Conservation (phyloP, 2,888 invertebrate genomes). For the Limnephilus marmoratus region DNA sequence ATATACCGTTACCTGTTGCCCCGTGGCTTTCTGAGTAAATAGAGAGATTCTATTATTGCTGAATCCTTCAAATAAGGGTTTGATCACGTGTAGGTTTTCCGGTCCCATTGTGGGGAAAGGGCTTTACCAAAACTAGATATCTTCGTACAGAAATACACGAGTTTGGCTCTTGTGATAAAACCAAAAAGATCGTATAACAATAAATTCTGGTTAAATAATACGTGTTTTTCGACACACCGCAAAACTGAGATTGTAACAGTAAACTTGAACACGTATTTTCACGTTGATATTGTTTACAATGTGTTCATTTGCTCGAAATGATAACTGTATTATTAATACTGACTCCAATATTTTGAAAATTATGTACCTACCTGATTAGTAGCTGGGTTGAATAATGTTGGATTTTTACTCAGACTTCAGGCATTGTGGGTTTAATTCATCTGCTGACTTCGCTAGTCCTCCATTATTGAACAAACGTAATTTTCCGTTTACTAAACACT, state of each 20-base stretch:
- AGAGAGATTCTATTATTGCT: constrained; percentile 7
- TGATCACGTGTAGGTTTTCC: background rate
- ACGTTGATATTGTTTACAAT: background rate
- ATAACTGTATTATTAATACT: background rate
- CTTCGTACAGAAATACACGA: background rate
- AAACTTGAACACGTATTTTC: background rate
- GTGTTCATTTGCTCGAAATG: too few relatives aligned
- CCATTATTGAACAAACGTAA: too few relatives aligned
- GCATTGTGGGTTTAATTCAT: too few relatives aligned
- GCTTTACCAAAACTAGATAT: background rate
- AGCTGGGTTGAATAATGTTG: too few relatives aligned
- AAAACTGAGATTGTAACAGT: background rate
- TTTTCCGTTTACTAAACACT: too few relatives aligned
- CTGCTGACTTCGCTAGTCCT: too few relatives aligned
- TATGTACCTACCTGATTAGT: too few relatives aligned
- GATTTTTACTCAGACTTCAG: too few relatives aligned
- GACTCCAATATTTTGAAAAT: too few relatives aligned
- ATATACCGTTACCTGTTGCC: constrained; percentile 11
- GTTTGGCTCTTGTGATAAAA: background rate
- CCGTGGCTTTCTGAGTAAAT: background rate
- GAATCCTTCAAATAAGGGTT: background rate
- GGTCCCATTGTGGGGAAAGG: background rate
- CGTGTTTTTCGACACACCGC: background rate
- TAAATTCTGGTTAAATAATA: background rate
- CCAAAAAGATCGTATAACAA: background rate